phyloP scores from a whole-genome alignment of 1,140 invertebrate species.

The Tenebrio molitor region DNA sequence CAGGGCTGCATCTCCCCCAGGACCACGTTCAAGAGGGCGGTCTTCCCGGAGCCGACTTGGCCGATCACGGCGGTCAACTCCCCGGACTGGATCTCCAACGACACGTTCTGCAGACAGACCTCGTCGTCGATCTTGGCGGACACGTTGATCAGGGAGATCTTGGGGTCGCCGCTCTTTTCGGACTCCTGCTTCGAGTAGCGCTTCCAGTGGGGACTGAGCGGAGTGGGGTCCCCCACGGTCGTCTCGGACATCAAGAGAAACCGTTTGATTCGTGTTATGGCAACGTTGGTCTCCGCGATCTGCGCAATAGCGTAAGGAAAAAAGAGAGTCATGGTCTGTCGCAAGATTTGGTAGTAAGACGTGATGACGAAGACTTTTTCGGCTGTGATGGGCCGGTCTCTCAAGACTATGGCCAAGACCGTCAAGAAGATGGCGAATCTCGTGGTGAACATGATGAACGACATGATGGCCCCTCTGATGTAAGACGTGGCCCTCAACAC shows the following conservation, averaged over 20 bases:
- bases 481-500: constrained; percentile 78
- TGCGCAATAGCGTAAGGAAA: constrained; percentile 73
- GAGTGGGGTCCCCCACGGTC: constrained; percentile 55
- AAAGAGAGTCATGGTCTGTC: constrained; percentile 80
- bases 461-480: constrained; percentile 80
- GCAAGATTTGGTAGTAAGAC: constrained; percentile 79
- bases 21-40: constrained; percentile 77
- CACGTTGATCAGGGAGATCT: constrained; percentile 67
- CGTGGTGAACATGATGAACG: constrained; percentile 80
- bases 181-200: not conserved
- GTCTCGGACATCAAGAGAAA: constrained; percentile 79
- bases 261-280: constrained; percentile 75
- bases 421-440: constrained; percentile 84
- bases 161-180: constrained; percentile 51
- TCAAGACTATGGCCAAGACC: constrained; percentile 78
- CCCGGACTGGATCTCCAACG: constrained; percentile 73
- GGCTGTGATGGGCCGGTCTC: constrained; percentile 76
- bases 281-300: constrained; percentile 72
- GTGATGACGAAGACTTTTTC: constrained; percentile 82
- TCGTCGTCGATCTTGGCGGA: constrained; percentile 71
- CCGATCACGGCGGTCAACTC: constrained; percentile 80
- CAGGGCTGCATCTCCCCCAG: constrained; percentile 77
- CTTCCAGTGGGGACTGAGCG: constrained; percentile 46
- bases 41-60: constrained; percentile 84
- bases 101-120: constrained; percentile 74